Evolutionary conservation across 2,797 vertebrate genomes (phyloP), one percentile per base, ranked within the genome.

Genomic region (Rhynchonycteris naso): DNA sequence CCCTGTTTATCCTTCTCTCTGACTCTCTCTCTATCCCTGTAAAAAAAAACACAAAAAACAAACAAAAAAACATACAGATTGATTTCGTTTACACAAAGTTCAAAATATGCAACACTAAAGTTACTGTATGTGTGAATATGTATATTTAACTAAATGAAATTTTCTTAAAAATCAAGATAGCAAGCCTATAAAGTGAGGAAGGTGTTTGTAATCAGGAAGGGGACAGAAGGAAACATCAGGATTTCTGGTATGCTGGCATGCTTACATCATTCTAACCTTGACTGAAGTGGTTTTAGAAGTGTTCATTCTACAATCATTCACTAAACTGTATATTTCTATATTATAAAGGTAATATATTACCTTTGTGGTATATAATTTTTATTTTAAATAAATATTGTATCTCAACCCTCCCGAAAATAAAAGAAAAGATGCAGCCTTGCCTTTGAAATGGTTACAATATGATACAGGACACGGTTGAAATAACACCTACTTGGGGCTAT

Each of bases 351-450:
- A n/a, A 38, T 71, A 66, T 24, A 16, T 18, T 35, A n/a, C 35
- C 52, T 10, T 81, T 58, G 81, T 22, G 88, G 28, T 18, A 81
- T 26, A 13, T 19, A 35, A 14, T 24, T 50, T 71, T 72, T 50
- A 79, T 92, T 83, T 95, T 82, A 58, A 93, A 74, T 59, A 35
- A 85, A 90, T 26, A 35, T 80, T 30, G 12, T 59, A 80, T 76
- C 12, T 69, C 13, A 83, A 26, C 21, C 19, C 4, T 33, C 38
- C 58, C 68, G 58, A 91, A 78, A 78, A 66, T 74, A 11, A 83
- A 59, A 4, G 11, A 26, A 86, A 61, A 69, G 28, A 74, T 24
- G 7, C 18, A 78, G 4, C 1, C 12, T 81, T 78, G 24, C 6
- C 4, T 12, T 88, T 47, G 22, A 91, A 58, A 68, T 47, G 76